Conservation (phyloP, 2,113 vertebrate genomes). For the Nothocercus nigrocapillus region DNA sequence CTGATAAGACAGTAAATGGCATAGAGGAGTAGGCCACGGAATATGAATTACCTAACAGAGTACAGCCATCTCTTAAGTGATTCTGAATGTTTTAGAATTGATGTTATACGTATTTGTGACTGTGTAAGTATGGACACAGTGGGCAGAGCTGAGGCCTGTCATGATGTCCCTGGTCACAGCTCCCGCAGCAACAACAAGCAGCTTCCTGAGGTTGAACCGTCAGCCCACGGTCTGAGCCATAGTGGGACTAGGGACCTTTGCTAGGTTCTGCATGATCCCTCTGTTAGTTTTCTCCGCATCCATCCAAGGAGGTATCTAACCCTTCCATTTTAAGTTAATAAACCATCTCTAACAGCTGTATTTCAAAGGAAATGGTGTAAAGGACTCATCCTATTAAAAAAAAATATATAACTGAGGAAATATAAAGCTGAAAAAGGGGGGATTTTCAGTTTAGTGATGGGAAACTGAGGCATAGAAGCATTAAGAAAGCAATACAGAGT, state of each 20-base stretch:
- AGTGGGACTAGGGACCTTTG: neutral
- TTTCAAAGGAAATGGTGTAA: neutral
- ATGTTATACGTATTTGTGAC: accelerated
- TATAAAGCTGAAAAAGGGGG: neutral
- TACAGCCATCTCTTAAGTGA: neutral
- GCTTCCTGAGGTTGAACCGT: no score
- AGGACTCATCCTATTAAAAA: neutral
- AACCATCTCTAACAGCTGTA: neutral
- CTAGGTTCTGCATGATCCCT: neutral
- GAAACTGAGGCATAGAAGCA: neutral
- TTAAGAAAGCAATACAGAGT: neutral
- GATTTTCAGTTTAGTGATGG: neutral
- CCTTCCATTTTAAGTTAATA: neutral
- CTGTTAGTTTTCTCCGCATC: no score
- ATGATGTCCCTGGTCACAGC: no score
- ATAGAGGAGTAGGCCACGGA: neutral
- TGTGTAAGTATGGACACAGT: no score
- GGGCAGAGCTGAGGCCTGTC: no score
- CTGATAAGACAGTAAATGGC: neutral
- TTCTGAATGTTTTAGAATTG: neutral
- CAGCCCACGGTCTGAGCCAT: no score
- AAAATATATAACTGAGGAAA: neutral
- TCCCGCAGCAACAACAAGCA: no score
- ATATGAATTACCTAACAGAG: neutral
- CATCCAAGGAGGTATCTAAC: neutral